These are phyloP conservation scores for Trigoniulus corallinus DNA, from an alignment of 1,140 invertebrate genomes.

Conservation along the genomic window DNA sequence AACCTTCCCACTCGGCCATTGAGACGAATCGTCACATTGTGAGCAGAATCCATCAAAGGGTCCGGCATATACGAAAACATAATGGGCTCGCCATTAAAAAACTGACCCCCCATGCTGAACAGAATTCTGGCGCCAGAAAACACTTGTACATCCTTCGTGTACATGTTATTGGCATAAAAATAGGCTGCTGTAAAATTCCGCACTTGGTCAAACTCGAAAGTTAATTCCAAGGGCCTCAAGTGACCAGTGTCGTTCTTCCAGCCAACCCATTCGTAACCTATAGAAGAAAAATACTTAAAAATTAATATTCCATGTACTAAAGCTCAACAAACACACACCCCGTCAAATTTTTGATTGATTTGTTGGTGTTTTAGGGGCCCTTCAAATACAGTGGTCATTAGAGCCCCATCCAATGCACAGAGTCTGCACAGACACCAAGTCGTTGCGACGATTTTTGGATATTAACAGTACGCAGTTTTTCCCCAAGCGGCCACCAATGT, in stretches of 20 bases:
- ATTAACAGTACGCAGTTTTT: too few species aligned
- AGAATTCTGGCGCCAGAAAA: conserved; percentile 58
- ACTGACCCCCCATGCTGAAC: conserved; percentile 64
- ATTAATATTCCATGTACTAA: too few species aligned
- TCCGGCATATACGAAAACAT: conserved; percentile 57
- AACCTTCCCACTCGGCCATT: conserved; percentile 64
- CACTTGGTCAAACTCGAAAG: conserved; percentile 73
- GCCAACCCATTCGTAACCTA: conserved; percentile 74
- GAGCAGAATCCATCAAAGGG: conserved; percentile 58
- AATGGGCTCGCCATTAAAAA: conserved; percentile 55
- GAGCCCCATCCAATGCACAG: too few species aligned
- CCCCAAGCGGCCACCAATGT: too few species aligned
- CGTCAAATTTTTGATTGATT: too few species aligned
- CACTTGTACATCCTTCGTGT: conserved; percentile 50
- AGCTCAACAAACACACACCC: too few species aligned
- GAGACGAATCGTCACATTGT: conserved; percentile 66
- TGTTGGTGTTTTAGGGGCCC: too few species aligned
- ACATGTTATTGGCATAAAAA: conserved; percentile 58
- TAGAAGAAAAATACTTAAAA: conserved; percentile 18
- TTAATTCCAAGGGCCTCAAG: conserved; percentile 47
- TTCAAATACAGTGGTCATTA: too few species aligned
- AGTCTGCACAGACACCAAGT: too few species aligned
- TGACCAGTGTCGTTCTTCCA: conserved; percentile 66
- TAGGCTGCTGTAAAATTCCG: conserved; percentile 70
- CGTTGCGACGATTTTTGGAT: too few species aligned